Conservation (phyloP, 1,140 invertebrate species). For the Anastrepha ludens region DNA sequence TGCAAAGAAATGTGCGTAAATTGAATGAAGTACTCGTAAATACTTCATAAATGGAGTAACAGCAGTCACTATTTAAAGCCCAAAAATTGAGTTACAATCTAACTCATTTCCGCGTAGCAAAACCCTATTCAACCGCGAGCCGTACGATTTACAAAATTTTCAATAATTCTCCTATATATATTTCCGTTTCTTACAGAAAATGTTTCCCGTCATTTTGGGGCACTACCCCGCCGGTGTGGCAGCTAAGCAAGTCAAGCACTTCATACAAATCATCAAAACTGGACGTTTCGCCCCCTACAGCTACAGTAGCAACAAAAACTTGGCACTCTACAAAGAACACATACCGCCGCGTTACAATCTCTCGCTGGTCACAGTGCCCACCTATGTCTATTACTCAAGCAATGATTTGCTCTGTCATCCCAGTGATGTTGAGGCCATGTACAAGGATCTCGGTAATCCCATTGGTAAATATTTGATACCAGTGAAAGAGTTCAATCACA, state of each 20-base stretch:
- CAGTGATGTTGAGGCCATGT: constrained; percentile 79
- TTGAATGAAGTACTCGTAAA: too few species aligned
- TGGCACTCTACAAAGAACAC: constrained; percentile 74
- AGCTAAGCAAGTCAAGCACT: constrained; percentile 72
- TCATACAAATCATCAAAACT: constrained; percentile 70
- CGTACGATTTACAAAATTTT: too few species aligned
- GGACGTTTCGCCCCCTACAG: constrained; percentile 70
- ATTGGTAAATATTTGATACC: constrained; percentile 78
- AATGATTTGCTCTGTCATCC: constrained; percentile 79
- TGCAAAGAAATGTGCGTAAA: too few species aligned
- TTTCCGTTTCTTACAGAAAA: constrained; percentile 73
- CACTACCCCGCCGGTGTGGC: constrained; percentile 78
- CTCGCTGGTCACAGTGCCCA: constrained; percentile 79
- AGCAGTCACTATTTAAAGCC: too few species aligned
- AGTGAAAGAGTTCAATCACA: constrained; percentile 78
- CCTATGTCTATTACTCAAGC: constrained; percentile 78
- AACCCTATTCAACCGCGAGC: too few species aligned
- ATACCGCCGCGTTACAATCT: constrained; percentile 78
- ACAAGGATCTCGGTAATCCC: constrained; percentile 75
- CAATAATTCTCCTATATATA: neutral
- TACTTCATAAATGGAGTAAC: too few species aligned
- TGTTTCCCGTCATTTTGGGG: constrained; percentile 82
- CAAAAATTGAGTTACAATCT: too few species aligned
- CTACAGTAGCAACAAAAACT: constrained; percentile 74
- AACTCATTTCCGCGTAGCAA: too few species aligned